Evolutionary conservation across 2,888 invertebrate species (phyloP).

Genomic region (Maniola hyperantus): DNA sequence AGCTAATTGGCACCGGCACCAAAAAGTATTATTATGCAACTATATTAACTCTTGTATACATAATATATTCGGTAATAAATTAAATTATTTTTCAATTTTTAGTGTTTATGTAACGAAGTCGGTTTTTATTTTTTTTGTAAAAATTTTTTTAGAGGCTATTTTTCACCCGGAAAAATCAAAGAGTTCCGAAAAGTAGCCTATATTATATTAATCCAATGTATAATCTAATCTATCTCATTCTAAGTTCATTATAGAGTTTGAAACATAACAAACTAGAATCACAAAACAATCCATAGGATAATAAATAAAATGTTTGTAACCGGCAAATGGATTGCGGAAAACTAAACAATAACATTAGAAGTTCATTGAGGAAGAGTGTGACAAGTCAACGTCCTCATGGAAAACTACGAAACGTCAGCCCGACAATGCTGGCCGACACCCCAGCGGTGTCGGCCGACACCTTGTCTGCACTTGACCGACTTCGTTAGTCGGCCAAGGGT

Average conservation of each 20-base stretch:
- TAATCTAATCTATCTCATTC: too few relatives aligned
- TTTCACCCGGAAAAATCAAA: too few relatives aligned
- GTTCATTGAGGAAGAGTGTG: constrained; percentile 30
- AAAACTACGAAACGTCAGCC: constrained; percentile 17
- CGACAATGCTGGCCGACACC: constrained; percentile 20
- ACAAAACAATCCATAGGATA: not conserved
- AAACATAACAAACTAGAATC: not conserved
- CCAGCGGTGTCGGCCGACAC: constrained; percentile 21
- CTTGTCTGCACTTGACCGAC: constrained; percentile 32
- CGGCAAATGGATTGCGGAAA: not conserved
- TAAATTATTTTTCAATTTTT: too few relatives aligned
- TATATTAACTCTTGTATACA: too few relatives aligned
- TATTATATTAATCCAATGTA: too few relatives aligned
- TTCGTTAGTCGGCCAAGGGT: constrained; percentile 39
- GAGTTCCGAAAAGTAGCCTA: too few relatives aligned
- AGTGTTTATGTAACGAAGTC: too few relatives aligned
- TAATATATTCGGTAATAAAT: too few relatives aligned
- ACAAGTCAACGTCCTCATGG: constrained; percentile 35
- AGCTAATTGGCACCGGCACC: too few relatives aligned
- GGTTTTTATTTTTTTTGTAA: too few relatives aligned
- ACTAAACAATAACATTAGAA: constrained; percentile 29
- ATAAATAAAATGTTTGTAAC: not conserved
- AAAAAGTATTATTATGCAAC: too few relatives aligned
- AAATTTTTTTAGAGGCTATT: too few relatives aligned
- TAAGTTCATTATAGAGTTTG: not conserved